Evolutionary conservation across 2,797 vertebrate genomes (phyloP).

Genomic region (Liparis tanakae): DNA sequence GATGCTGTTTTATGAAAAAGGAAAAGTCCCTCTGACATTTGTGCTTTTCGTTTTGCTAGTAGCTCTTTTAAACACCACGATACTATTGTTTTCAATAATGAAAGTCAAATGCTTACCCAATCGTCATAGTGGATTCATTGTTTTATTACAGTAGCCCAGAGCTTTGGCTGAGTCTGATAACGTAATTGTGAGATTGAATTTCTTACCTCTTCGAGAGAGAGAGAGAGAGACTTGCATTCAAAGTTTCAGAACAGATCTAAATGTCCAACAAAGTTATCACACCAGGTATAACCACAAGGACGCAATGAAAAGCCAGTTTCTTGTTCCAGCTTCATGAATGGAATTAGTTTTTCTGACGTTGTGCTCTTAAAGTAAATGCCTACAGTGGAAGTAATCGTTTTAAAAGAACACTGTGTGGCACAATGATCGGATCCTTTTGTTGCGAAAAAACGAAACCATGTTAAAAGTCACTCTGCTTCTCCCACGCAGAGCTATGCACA

Average conservation of each 20-base stretch:
- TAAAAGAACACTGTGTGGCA: constrained; percentile 47
- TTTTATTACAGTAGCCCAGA: neutral
- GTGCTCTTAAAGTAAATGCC: constrained; percentile 39
- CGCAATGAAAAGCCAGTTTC: constrained; percentile 26
- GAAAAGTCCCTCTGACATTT: constrained; percentile 13
- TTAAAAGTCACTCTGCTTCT: constrained; percentile 58
- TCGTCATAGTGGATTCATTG: constrained; percentile 14
- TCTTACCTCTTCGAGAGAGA: neutral
- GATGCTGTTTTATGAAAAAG: constrained; percentile 13
- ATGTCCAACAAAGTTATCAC: constrained; percentile 11
- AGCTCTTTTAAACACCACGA: constrained; percentile 13
- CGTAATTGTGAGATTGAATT: neutral
- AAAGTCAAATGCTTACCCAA: constrained; percentile 2
- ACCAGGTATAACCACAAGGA: constrained; percentile 9
- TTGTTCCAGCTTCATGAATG: constrained; percentile 60
- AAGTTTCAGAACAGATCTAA: constrained; percentile 16
- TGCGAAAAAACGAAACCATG: constrained; percentile 52
- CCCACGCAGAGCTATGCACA: constrained; percentile 43
- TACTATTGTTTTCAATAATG: constrained; percentile 1
- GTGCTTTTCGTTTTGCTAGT: constrained; percentile 14
- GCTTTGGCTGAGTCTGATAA: constrained; percentile 2
- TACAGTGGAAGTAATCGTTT: constrained; percentile 45
- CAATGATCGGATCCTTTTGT: constrained; percentile 59
- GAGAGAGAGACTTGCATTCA: neutral
- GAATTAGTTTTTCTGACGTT: constrained; percentile 31